phyloP scores from a whole-genome alignment of 1,140 invertebrate species.

The Asbolus verrucosus region DNA sequence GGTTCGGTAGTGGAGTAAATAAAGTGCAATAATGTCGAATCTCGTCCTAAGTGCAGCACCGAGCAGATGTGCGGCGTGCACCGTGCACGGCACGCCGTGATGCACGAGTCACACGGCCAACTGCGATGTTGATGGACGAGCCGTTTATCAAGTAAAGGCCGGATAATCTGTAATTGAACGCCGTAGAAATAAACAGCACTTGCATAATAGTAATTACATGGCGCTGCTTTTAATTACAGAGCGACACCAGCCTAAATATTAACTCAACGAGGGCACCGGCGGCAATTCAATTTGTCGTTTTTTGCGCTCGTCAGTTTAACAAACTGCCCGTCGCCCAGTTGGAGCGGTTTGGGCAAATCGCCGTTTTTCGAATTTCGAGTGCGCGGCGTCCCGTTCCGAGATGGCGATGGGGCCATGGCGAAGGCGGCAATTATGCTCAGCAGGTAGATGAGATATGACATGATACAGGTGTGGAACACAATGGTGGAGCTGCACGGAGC shows the following conservation, averaged over 20 bases:
- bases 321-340: neutral
- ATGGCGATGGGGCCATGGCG: constrained; percentile 14
- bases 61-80: no score
- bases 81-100: no score
- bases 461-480: constrained; percentile 55
- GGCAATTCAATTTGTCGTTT: constrained; percentile 6
- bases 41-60: no score
- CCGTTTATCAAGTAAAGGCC: constrained; percentile 9
- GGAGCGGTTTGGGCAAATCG: no score
- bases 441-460: constrained; percentile 52
- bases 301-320: neutral
- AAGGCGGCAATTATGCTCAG: constrained; percentile 36
- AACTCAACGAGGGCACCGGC: neutral
- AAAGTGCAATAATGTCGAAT: no score
- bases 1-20: no score
- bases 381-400: constrained; percentile 10
- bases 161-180: constrained; percentile 32
- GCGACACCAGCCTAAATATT: constrained; percentile 1
- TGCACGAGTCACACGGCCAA: neutral
- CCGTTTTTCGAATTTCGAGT: neutral
- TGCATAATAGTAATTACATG: constrained; percentile 28
- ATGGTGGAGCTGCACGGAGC: constrained; percentile 43
- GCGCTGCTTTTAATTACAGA: constrained; percentile 34
- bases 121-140: constrained; percentile 16
- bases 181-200: constrained; percentile 17